Evolutionary conservation across 2,113 vertebrate genomes (phyloP), one percentile per base, ranked within the genome.

Genomic region (Heteronetta atricapilla): DNA sequence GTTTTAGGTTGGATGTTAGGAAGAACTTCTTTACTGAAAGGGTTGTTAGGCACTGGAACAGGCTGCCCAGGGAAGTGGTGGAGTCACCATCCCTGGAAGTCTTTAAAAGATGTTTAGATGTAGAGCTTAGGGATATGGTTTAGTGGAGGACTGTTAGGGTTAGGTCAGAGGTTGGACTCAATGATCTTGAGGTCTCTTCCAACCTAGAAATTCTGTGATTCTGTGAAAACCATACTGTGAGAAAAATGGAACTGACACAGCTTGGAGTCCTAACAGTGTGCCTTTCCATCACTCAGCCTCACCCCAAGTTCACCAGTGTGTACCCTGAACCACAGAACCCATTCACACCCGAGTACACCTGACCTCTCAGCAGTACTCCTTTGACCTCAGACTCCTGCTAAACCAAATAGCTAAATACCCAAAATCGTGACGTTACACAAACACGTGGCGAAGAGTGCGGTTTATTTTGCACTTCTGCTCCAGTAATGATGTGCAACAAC

Each of bases 391-490:
- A 17, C 8, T 31, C 19, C 10, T 55, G 8, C 9, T 34, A 13
- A 5, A 77, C 5, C 2, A 50, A 11, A 8, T 22, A 62, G 62
- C 42, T 23, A 28, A 38, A 2, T 29, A 34, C 40, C 34, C 3
- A 9, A 16, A 29, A 16, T 3, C 3, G 33, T 15, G 19, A 23
- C 11, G 3, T 33, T 63, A 50, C 1, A 20, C 16, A 75, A 69
- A 63, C 3, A 22, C 3, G 16, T 0, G 0, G 11, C 4, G 36
- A 36, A 48, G 12, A 6, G 4, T 7, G 25, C 22, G 36, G 7
- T 50, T 74, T 33, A 26, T 26, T 23, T 3, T 4, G 17, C 26
- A 0, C 2, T 16, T 73, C 28, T 3, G 14, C 40, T 44, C 14
- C 11, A 31, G 13, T 58, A 72, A 82, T 4, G 8, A 63, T 2